Evolutionary conservation across 1,140 invertebrate species (phyloP), one percentile per base, ranked within the genome.

Genomic region (Drosophila erecta): DNA sequence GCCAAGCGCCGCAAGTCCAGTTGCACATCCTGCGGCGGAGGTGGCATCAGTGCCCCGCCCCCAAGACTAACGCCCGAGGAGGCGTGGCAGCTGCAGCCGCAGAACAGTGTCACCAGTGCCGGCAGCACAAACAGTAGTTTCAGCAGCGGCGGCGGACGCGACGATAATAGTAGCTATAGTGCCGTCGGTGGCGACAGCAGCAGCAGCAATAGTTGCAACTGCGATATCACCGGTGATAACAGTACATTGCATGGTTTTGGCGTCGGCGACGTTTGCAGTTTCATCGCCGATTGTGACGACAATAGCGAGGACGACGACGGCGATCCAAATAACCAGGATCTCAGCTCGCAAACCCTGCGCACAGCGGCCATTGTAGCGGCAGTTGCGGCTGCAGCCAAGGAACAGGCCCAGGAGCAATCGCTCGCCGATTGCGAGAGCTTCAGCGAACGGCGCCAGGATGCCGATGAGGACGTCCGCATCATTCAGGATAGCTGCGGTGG

Each of bases 131-230:
- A 85, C 15, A 90, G 80, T 44, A 90, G 85, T 37, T 78, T 60
- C 4, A 89, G 85, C 61, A 84, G 79, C 76, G 83, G 79, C 3
- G 80, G 46, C 14, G 80, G 54, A 14, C 71, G 65, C 4, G 85
- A 85, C 85, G 83, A 81, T 24, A 77, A 80, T 2, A 91, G 81
- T 72, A 81, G 79, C 41, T 87, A 87, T 47, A 87, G 83, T 35
- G 84, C 83, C 12, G 49, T 87, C 8, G 81, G 84, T 4, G 79
- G 81, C 47, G 86, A 91, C 53, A 90, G 90, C 53, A 91, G 90
- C 54, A 91, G 90, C 76, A 91, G 90, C 57, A 91, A 90, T 35
- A 91, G 90, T 53, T 90, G 90, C 62, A 91, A 91, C 56, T 91
- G 90, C 51, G 90, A 91, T 47, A 90, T 91, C n/a, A 91, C 90